phyloP scores from a whole-genome alignment of 2,888 invertebrate species.

The Zygaena filipendulae region DNA sequence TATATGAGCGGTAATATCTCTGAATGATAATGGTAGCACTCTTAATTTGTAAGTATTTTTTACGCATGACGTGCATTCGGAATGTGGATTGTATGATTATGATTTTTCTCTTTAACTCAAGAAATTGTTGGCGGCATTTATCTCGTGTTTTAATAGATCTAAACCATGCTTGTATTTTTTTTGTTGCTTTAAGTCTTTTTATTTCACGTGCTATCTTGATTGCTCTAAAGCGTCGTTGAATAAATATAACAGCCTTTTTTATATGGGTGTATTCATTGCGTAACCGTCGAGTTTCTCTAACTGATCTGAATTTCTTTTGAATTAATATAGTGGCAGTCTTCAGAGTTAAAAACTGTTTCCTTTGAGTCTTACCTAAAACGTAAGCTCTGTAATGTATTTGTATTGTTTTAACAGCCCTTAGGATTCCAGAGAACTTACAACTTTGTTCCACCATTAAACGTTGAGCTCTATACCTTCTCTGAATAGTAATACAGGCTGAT shows the following conservation, averaged over 20 bases:
- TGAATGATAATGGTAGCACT: slow-evolving; percentile 28
- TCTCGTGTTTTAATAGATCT: slow-evolving; percentile 28
- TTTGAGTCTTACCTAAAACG: slow-evolving; percentile 26
- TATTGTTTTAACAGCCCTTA: slow-evolving; percentile 38
- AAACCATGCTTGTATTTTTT: slow-evolving; percentile 48
- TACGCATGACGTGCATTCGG: slow-evolving; percentile 34
- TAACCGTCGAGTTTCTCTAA: slow-evolving; percentile 23
- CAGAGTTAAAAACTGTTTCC: slow-evolving; percentile 26
- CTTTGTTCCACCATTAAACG: too few species aligned
- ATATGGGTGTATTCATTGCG: slow-evolving; percentile 29
- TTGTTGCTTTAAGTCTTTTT: slow-evolving; percentile 26
- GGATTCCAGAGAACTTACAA: too few species aligned
- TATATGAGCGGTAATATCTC: slow-evolving; percentile 31
- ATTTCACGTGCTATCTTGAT: slow-evolving; percentile 23
- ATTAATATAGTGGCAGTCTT: slow-evolving; percentile 37
- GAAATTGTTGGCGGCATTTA: slow-evolving; percentile 27
- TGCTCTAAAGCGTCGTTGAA: slow-evolving; percentile 43
- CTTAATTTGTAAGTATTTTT: slow-evolving; percentile 25
- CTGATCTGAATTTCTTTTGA: slow-evolving; percentile 42
- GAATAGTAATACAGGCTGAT: slow-evolving; percentile 28
- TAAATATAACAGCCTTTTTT: slow-evolving; percentile 25
- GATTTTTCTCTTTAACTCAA: slow-evolving; percentile 28
- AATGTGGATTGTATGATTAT: slow-evolving; percentile 39
- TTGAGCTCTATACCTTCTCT: slow-evolving; percentile 30
- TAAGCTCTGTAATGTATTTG: slow-evolving; percentile 44